Evolutionary conservation across 2,113 vertebrate species (phyloP), one percentile per base, ranked within the genome.

Genomic region (Typhlomys cinereus): DNA sequence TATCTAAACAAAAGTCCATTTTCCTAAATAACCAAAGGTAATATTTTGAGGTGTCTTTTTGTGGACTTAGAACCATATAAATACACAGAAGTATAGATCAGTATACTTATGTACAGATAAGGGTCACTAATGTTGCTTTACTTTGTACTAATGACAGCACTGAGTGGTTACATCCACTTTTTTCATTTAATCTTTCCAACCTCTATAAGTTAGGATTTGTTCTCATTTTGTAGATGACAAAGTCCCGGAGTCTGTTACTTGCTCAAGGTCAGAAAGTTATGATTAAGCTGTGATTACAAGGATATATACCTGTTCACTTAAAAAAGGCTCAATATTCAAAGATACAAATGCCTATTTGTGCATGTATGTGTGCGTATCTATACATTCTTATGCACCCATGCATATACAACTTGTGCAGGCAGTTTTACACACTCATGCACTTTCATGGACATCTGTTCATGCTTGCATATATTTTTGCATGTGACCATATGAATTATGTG

Each of bases 271-370:
- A 82, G 70, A 67, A 20, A 78, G 52, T 69, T 92, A 61, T n/a
- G n/a, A n/a, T 83, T 87, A 92, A 93, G 62, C 69, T 91, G 79
- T 91, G 83, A 86, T 95, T 94, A 81, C 14, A 71, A 93, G 85
- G 80, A 78, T 93, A 74, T 75, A 92, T 48, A 76, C 46, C n/a
- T 2, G 91, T 36, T 83, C 27, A 89, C 2, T 81, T 91, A 50
- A 69, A 91, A 90, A 93, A 90, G 54, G 41, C 46, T 88, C 48
- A n/a, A 1, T 20, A 44, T 91, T 36, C 48, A 89, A 29, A 89
- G 74, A 83, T n/a, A 95, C 89, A 34, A 21, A 29, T 79, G 23
- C 52, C 14, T 36, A 50, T 78, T 73, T 85, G n/a, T n/a, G 76
- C 71, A 94, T 14, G 59, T 87, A 27, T 0, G 1, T 50, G 20